Evolutionary conservation across 2,888 invertebrate species (phyloP), one percentile per base, ranked within the genome.

Genomic region (Rhimphoctona megacephalus): DNA sequence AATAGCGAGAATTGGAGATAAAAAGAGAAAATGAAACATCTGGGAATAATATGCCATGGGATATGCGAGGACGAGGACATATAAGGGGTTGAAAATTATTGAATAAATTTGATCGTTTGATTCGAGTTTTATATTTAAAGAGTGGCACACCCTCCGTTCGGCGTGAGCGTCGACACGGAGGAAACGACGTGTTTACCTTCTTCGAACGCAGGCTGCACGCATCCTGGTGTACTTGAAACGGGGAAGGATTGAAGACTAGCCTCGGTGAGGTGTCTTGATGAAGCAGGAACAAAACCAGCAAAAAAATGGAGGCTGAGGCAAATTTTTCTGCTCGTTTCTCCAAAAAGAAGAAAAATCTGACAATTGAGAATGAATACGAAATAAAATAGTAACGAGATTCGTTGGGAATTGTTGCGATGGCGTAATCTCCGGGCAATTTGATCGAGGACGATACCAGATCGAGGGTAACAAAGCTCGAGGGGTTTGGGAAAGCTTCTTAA

Each of bases 401-500:
- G 49, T 17, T 49, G 5, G 17, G 43, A 14, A 3, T 43, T 2
- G 43, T 43, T 43, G 9, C 25, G 0, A 22, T 2, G 7, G 49
- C 49, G 8, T 22, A 54, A 54, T 54, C 22, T 9, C 9, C 22
- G 54, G 9, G 54, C 22, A 54, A 54, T 54, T 54, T n/a, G 22
- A 54, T 54, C 22, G 8, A 22, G 22, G 8, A 22, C 7, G 54
- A 54, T 54, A n/a, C 54, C 22, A 54, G 54, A 54, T 54, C 22
- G 22, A 54, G 52, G 19, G 52, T 54, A 54, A 54, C 3, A 54
- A 54, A 54, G 22, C 54, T 54, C 46, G 14, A 43, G 25, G 67
- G 64, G 22, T 67, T 57, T 46, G 72, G 54, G 66, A 80, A 69
- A 78, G 81, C 66, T 81, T 67, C 84, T 90, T 93, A 94, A 94